phyloP scores from a whole-genome alignment of 2,888 invertebrate genomes.

The Papilio demoleus region DNA sequence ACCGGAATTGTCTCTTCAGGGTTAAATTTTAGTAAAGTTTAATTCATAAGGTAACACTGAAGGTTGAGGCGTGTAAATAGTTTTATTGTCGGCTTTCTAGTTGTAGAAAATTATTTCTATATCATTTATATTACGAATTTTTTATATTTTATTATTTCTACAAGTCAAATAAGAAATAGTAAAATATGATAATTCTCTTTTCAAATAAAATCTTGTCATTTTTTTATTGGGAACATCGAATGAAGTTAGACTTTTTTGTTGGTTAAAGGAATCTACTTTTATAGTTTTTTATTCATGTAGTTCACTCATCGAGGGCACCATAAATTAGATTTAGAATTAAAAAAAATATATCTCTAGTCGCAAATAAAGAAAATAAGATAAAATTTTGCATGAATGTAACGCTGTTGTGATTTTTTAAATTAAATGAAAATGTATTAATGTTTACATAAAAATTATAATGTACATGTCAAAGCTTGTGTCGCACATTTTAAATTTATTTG shows the following conservation, averaged over 20 bases:
- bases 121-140: constrained; percentile 14
- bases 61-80: constrained; percentile 74
- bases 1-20: constrained; percentile 76
- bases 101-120: constrained; percentile 34
- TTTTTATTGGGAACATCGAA: constrained; percentile 37
- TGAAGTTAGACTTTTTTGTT: constrained; percentile 24
- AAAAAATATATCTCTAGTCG: constrained; percentile 73
- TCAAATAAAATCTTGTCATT: constrained; percentile 35
- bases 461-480: constrained; percentile 65
- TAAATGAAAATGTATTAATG: constrained; percentile 42
- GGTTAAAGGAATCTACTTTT: constrained; percentile 34
- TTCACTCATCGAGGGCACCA: constrained; percentile 39
- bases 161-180: not conserved
- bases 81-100: constrained; percentile 59
- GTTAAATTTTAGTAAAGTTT: constrained; percentile 56
- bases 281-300: constrained; percentile 34
- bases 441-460: constrained; percentile 43
- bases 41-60: constrained; percentile 54
- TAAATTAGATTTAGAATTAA: constrained; percentile 36
- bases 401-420: constrained; percentile 49
- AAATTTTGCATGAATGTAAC: constrained; percentile 53
- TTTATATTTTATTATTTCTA: constrained; percentile 10
- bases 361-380: constrained; percentile 54
- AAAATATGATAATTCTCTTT: constrained; percentile 20
- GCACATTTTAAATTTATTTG: constrained; percentile 68